Evolutionary conservation across 1,140 invertebrate genomes (phyloP).

Genomic region (Meloidogyne chitwoodi): DNA sequence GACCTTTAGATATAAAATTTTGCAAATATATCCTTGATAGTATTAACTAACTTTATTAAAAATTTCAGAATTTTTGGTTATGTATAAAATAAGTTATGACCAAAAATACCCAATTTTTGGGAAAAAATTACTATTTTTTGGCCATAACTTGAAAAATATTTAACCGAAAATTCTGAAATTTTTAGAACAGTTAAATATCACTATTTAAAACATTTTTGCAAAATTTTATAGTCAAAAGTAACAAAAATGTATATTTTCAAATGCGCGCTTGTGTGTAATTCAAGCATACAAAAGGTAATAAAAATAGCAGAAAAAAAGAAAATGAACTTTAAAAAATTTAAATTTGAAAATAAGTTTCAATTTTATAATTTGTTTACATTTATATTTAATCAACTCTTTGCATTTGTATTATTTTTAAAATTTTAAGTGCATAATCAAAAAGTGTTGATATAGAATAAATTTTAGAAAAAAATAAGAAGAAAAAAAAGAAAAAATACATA

Average conservation of each 20-base stretch:
- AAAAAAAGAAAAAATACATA: background rate
- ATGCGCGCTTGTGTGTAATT: background rate
- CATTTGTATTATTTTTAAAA: background rate
- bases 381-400: background rate
- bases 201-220: background rate
- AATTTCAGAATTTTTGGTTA: background rate
- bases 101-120: background rate
- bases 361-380: background rate
- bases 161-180: background rate
- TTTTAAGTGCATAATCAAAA: background rate
- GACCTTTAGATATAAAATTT: background rate
- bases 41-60: background rate
- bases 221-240: background rate
- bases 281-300: background rate
- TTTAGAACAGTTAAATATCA: background rate
- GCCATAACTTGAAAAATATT: background rate
- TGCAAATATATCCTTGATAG: background rate
- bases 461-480: background rate
- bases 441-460: background rate
- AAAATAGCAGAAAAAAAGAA: background rate
- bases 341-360: background rate
- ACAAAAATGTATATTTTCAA: background rate
- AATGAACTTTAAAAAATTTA: too few species aligned
- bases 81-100: background rate
- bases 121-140: background rate